Base-by-base conservation (phyloP, 2,113 vertebrate species). In the Meles meles region DNA sequence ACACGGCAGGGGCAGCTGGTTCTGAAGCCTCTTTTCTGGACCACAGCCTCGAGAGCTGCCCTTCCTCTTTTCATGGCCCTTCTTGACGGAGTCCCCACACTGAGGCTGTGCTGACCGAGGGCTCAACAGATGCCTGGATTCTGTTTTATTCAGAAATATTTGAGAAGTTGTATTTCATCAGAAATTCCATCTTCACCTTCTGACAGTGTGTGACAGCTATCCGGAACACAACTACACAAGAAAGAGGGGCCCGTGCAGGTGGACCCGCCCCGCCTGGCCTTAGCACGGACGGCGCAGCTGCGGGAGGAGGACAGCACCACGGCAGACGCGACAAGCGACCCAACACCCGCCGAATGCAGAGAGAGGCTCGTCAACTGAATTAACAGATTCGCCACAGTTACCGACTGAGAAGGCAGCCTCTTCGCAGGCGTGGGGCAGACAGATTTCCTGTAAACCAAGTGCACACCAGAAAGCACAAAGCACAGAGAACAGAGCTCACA, bases 11-110 rank as follows among this genome's bases (percentile, higher is more conserved):
- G 84, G 95, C 57, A 42, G 55, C 39, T 14, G 59, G 93, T 97
- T 97, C 90, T 98, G 98, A 9, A 95, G 67, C 10, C 65, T 94
- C 3, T 90, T 98, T 44, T 97, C 98, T 12, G 95, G 91, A 83
- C 98, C 99, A 31, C 96, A 97, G 90, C 98, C 98, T 94, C 98
- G 98, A 15, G 98, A 96, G 76, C 92, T 84, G 47, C 31, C 65
- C 97, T 97, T 65, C 86, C 65, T 69, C 87, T 88, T 98, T 97
- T 98, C 93, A 13, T 55, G 89, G 94, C 92, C 65, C 20, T 93
- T 91, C 92, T 80, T 95, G 6, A 8, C 27, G 52, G 39, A 42
- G 44, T 96, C 91, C 12, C 96, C 80, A 39, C 94, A 88, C 76
- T 88, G 90, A 71, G 94, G 85, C 77, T 81, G 95, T 88, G 47